Conservation (phyloP, 1,140 invertebrate species). For the Drosophila oshimai region DNA sequence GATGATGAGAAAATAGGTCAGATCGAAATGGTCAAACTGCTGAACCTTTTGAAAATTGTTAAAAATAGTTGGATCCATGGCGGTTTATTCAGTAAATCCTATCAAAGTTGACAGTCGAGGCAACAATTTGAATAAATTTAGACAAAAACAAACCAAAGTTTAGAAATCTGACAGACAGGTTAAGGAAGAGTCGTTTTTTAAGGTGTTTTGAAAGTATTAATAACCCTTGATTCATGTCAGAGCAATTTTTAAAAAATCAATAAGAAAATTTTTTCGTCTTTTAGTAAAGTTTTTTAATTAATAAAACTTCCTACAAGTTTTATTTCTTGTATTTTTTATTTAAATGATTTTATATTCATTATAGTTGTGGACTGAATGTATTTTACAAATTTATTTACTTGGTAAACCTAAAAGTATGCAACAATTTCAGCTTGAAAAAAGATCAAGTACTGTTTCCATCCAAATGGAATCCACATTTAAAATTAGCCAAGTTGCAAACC, state of each 20-base stretch:
- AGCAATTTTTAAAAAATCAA: too few relatives aligned
- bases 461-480: neutral
- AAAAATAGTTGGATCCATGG: neutral
- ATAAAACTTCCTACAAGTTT: neutral
- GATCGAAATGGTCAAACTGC: neutral
- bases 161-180: neutral
- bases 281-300: too few relatives aligned
- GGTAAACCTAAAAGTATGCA: neutral
- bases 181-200: neutral
- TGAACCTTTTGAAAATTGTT: neutral
- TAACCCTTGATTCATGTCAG: too few relatives aligned
- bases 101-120: neutral
- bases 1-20: slow-evolving; percentile 3
- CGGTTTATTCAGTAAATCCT: neutral
- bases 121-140: neutral
- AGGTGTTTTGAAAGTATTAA: neutral
- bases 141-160: neutral
- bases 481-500: neutral
- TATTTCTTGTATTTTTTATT: neutral
- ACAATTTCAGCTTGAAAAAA: neutral
- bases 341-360: neutral
- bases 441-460: neutral
- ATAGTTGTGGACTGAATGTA: neutral
- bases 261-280: too few relatives aligned
- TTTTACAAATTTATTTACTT: neutral